These are phyloP conservation scores for Distichodus sexfasciatus DNA, from an alignment of 2,797 vertebrate genomes.

Conservation along the genomic window DNA sequence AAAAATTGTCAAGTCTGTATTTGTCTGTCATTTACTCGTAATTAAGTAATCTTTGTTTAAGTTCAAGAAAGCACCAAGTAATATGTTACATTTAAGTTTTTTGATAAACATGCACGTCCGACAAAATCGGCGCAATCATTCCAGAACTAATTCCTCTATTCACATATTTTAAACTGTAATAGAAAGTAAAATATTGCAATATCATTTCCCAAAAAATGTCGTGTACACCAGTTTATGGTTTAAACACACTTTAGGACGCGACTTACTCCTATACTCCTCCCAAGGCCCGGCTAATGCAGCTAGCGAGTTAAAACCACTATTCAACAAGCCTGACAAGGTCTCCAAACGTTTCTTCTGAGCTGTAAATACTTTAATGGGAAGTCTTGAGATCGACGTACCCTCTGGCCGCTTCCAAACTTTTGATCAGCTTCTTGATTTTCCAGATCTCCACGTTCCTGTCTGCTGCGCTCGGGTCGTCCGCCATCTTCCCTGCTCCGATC, in stretches of 20 bases:
- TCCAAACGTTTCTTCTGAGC: background rate
- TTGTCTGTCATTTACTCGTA: no score
- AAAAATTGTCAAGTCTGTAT: no score
- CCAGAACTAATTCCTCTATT: no score
- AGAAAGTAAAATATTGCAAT: no score
- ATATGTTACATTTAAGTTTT: no score
- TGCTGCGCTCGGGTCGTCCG: constrained; percentile 97
- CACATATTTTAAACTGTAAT: no score
- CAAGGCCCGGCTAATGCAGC: constrained; percentile 27
- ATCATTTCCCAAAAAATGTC: no score
- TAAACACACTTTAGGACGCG: background rate
- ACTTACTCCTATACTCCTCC: constrained; percentile 9
- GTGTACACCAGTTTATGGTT: no score
- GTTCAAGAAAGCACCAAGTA: no score
- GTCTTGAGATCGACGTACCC: constrained; percentile 73
- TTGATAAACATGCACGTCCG: no score
- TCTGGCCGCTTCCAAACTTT: constrained; percentile 95
- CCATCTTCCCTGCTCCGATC: constrained; percentile 83
- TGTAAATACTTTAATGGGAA: background rate
- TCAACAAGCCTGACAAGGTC: background rate
- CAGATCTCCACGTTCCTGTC: constrained; percentile 99
- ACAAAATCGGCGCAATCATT: no score
- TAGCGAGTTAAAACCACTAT: background rate
- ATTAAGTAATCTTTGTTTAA: no score
- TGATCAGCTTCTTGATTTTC: constrained; percentile 99